Conservation (phyloP, 2,888 invertebrate genomes). For the Machimus rusticus region DNA sequence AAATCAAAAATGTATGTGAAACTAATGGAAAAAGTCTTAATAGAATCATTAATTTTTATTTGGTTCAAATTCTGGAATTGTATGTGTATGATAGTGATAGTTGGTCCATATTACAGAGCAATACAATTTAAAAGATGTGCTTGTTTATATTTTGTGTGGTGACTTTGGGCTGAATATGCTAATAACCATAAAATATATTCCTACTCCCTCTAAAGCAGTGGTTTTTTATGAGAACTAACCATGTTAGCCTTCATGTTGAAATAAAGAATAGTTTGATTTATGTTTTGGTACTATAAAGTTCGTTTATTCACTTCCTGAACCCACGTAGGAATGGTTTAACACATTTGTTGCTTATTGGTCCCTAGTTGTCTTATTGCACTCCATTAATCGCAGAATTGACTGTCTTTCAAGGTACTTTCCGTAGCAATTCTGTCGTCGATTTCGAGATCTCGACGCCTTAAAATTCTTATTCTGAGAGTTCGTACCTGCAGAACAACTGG, state of each 20-base stretch:
- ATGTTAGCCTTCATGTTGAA: not conserved
- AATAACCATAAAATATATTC: not conserved
- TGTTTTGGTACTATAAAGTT: not conserved
- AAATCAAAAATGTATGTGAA: too few relatives aligned
- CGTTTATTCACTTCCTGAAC: not conserved
- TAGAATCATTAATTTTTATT: too few relatives aligned
- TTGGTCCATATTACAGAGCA: too few relatives aligned
- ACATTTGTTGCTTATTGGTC: not conserved
- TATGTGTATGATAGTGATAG: too few relatives aligned
- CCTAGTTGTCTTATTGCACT: not conserved
- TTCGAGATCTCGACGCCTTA: not conserved
- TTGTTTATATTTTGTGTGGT: not conserved
- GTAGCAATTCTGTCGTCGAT: not conserved
- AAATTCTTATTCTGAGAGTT: not conserved
- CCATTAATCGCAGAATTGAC: not conserved
- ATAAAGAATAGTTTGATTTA: not conserved
- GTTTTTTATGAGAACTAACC: not conserved
- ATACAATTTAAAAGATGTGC: not conserved
- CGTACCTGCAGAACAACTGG: not conserved
- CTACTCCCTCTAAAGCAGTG: not conserved
- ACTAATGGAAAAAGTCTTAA: too few relatives aligned
- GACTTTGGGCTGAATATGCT: not conserved
- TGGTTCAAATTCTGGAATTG: too few relatives aligned
- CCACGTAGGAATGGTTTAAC: not conserved
- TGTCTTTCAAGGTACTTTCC: not conserved